These are phyloP conservation scores for Luperina nickerlii DNA, from an alignment of 2,888 invertebrate genomes.

Conservation along the genomic window DNA sequence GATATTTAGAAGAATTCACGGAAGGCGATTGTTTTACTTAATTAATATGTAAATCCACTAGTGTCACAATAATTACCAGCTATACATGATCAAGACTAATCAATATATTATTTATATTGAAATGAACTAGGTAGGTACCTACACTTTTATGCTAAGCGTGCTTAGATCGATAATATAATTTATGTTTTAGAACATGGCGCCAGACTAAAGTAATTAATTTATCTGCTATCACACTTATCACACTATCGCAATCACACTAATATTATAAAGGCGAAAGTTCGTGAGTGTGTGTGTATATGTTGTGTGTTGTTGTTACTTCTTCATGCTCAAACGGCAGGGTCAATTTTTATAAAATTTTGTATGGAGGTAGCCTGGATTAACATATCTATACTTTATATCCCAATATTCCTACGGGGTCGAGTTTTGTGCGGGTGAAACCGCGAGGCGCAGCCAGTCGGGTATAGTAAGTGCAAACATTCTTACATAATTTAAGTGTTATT, in stretches of 20 bases:
- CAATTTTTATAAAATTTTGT: no score
- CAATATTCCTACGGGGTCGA: no score
- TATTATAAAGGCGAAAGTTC: no score
- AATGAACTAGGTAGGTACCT: background rate
- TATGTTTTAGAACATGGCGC: slow-evolving; percentile 22
- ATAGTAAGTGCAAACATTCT: slow-evolving; percentile 40
- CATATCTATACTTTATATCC: no score
- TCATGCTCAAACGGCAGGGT: no score
- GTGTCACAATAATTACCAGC: slow-evolving; percentile 23
- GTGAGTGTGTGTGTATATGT: no score
- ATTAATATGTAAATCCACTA: slow-evolving; percentile 11
- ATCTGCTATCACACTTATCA: slow-evolving; percentile 36
- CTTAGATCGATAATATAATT: slow-evolving; percentile 5
- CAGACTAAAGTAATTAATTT: slow-evolving; percentile 25
- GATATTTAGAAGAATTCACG: background rate
- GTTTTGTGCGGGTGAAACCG: no score
- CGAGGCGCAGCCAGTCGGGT: background rate
- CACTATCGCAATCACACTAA: slow-evolving; percentile 13
- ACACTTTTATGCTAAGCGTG: slow-evolving; percentile 9
- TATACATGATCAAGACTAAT: slow-evolving; percentile 16
- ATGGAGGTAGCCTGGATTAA: no score
- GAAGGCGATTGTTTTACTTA: slow-evolving; percentile 18
- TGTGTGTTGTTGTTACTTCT: no score
- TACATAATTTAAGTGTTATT: slow-evolving; percentile 28
- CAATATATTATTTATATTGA: slow-evolving; percentile 17